These are phyloP conservation scores for Trypoxylon attenuatum DNA, from an alignment of 2,888 invertebrate species.

Conservation along the genomic window DNA sequence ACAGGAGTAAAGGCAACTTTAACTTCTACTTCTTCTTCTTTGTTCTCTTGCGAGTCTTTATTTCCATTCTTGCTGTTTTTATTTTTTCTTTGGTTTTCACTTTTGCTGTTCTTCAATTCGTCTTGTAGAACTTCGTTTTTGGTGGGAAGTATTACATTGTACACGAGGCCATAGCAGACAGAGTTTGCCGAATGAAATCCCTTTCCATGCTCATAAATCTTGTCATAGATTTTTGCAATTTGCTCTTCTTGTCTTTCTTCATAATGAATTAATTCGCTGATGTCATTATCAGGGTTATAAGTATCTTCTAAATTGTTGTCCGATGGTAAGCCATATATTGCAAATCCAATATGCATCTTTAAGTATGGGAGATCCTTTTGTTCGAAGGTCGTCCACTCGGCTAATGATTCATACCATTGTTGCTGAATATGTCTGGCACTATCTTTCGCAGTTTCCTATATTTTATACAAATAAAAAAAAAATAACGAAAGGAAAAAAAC, in stretches of 20 bases:
- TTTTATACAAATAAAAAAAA: neutral
- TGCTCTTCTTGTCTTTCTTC: neutral
- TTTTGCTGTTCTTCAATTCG: too few species aligned
- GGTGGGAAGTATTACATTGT: conserved; percentile 25
- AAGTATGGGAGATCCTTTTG: conserved; percentile 37
- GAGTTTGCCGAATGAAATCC: neutral
- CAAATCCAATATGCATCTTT: conserved; percentile 60
- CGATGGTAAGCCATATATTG: conserved; percentile 53
- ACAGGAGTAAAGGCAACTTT: conserved; percentile 1
- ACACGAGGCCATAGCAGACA: conserved; percentile 33
- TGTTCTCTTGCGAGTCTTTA: fast-evolving
- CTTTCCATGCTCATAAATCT: conserved; percentile 5
- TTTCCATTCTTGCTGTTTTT: neutral
- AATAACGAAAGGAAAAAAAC: neutral
- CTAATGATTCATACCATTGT: conserved; percentile 57
- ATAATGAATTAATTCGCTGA: neutral
- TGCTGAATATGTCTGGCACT: conserved; percentile 49
- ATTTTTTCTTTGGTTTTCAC: neutral
- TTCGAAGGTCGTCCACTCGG: conserved; percentile 58
- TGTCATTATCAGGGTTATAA: neutral
- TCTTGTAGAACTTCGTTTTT: neutral
- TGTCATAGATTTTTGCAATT: conserved; percentile 5
- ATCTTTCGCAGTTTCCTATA: neutral
- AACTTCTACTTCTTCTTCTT: neutral
- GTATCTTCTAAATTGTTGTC: neutral